Percentiles rank a stretch among this genome's conserved stretches.
These are phyloP conservation scores for Triplophysa siluroides DNA, from an alignment of 2,113 vertebrate species.

Conservation along the genomic window DNA sequence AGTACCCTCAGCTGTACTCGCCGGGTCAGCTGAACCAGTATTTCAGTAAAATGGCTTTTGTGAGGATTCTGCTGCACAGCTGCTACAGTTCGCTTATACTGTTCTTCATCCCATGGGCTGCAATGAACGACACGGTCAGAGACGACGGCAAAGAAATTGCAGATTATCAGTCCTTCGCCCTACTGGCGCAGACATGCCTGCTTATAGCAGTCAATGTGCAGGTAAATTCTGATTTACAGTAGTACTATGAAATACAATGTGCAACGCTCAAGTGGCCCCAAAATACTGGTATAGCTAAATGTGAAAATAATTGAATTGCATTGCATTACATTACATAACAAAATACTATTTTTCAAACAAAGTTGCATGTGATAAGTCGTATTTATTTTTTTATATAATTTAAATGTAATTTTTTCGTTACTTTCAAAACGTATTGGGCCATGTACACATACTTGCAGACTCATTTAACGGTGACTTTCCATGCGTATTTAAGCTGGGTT, in stretches of 20 bases:
- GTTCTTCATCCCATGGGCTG: slow-evolving; percentile 89
- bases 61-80: slow-evolving; percentile 82
- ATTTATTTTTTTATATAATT: too few relatives aligned
- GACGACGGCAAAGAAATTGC: slow-evolving; percentile 87
- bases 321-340: too few relatives aligned
- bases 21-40: slow-evolving; percentile 88
- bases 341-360: too few relatives aligned
- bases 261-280: too few relatives aligned
- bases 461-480: neutral
- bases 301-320: too few relatives aligned
- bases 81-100: slow-evolving; percentile 92
- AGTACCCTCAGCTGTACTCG: slow-evolving; percentile 85
- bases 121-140: slow-evolving; percentile 79
- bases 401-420: too few relatives aligned
- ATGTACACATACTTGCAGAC: neutral
- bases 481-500: slow-evolving; percentile 76
- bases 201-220: slow-evolving; percentile 84
- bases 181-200: slow-evolving; percentile 88
- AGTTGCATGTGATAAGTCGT: too few relatives aligned
- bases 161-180: slow-evolving; percentile 92
- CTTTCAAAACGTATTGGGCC: neutral
- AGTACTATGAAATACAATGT: too few relatives aligned
- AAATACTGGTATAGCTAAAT: too few relatives aligned
- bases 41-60: slow-evolving; percentile 86
- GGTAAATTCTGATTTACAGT: slow-evolving; percentile 65